These are phyloP conservation scores for Thamnaconus septentrionalis DNA, from an alignment of 2,113 vertebrate species.

Conservation along the genomic window DNA sequence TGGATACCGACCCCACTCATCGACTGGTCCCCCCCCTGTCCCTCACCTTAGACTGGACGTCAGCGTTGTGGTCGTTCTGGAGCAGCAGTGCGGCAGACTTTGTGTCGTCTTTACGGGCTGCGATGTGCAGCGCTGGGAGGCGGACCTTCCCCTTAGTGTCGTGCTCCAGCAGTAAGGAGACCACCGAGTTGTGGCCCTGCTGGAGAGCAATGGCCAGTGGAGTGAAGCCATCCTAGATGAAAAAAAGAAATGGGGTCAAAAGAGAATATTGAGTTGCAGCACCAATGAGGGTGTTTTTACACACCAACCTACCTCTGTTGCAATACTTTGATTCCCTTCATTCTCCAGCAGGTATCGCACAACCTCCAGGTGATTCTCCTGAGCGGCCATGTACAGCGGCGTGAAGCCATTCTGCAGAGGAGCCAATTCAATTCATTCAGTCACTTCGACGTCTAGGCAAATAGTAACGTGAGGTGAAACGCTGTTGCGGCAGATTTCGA, in stretches of 20 bases:
- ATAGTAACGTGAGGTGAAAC: too few relatives aligned
- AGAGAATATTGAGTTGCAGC: not conserved
- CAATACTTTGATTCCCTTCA: conserved; percentile 97
- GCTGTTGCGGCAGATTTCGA: not conserved
- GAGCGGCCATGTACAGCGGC: conserved; percentile 97
- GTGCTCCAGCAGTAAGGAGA: conserved; percentile 93
- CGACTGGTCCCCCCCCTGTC: not conserved
- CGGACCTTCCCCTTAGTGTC: conserved; percentile 98
- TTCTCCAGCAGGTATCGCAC: conserved; percentile 94
- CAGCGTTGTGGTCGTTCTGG: conserved; percentile 97
- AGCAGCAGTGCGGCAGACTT: conserved; percentile 94
- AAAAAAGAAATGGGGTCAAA: not conserved
- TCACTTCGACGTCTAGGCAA: too few relatives aligned
- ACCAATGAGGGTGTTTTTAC: not conserved
- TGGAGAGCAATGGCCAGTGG: conserved; percentile 94
- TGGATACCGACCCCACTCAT: not conserved
- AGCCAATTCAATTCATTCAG: too few relatives aligned
- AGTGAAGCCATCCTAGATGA: conserved; percentile 90
- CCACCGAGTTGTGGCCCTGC: conserved; percentile 95
- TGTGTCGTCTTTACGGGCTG: conserved; percentile 96
- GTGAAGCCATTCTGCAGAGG: conserved; percentile 93
- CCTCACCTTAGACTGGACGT: conserved; percentile 96
- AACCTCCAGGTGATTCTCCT: conserved; percentile 96
- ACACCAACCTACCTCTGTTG: conserved; percentile 85
- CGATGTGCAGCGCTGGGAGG: conserved; percentile 93